These are phyloP conservation scores for Amblyjoppa proteus DNA, from an alignment of 2,888 invertebrate genomes.

Conservation along the genomic window DNA sequence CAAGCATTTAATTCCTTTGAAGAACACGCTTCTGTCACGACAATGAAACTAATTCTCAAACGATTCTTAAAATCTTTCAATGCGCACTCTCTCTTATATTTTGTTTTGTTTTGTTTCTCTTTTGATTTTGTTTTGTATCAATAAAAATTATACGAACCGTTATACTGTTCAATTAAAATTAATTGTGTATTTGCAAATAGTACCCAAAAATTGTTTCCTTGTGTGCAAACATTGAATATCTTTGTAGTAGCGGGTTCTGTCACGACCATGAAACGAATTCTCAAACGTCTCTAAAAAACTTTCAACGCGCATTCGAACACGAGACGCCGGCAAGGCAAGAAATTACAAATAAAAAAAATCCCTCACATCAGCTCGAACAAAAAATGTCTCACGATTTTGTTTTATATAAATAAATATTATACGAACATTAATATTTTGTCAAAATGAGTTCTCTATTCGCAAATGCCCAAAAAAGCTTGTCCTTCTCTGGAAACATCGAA, in stretches of 20 bases:
- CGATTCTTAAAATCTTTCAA: too few species aligned
- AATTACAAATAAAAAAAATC: neutral
- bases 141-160: neutral
- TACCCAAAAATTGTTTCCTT: neutral
- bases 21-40: too few species aligned
- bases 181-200: neutral
- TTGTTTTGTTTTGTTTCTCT: too few species aligned
- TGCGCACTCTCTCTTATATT: too few species aligned
- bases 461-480: neutral
- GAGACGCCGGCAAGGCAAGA: neutral
- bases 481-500: neutral
- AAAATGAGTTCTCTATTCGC: neutral
- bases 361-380: neutral
- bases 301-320: constrained; percentile 37
- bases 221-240: neutral
- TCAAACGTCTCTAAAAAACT: constrained; percentile 62
- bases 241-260: neutral
- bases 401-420: neutral
- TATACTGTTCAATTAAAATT: neutral
- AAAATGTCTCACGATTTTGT: neutral
- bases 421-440: neutral
- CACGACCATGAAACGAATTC: constrained; percentile 64
- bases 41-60: too few species aligned
- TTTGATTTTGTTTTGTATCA: neutral
- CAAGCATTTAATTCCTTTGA: too few species aligned